Evolutionary conservation across 2,113 vertebrate genomes (phyloP).

Genomic region (Mormyrus iriodes): DNA sequence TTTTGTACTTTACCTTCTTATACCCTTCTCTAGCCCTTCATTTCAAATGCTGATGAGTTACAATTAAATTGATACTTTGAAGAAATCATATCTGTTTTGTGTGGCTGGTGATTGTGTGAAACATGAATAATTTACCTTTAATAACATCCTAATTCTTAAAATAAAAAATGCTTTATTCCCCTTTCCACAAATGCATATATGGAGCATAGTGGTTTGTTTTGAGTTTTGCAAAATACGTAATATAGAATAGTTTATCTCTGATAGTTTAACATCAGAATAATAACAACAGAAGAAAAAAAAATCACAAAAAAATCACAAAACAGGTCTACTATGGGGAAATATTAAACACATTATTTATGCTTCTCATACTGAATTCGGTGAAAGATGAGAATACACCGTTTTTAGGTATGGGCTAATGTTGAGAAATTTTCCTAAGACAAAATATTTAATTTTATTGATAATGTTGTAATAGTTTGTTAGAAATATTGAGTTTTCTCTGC

Average conservation of each 20-base stretch:
- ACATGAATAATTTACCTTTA: too few species aligned
- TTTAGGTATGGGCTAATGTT: too few species aligned
- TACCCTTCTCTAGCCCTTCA: background rate
- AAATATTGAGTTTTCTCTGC: background rate
- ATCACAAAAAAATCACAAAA: too few species aligned
- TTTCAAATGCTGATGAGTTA: background rate
- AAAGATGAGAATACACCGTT: too few species aligned
- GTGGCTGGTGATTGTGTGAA: background rate
- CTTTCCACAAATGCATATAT: background rate
- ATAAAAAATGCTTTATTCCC: background rate
- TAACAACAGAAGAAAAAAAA: too few species aligned
- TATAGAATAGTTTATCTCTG: background rate
- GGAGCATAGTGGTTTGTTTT: background rate
- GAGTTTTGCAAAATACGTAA: background rate
- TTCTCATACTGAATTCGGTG: too few species aligned
- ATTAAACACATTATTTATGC: too few species aligned
- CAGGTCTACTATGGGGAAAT: too few species aligned
- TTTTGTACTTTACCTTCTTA: background rate
- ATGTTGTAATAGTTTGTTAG: background rate
- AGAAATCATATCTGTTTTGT: background rate
- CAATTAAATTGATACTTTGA: background rate
- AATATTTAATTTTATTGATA: background rate
- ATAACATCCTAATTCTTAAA: background rate
- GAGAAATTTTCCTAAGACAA: background rate
- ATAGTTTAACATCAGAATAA: too few species aligned